These are phyloP conservation scores for Eremophila alpestris DNA, from an alignment of 2,797 vertebrate species.

Conservation along the genomic window DNA sequence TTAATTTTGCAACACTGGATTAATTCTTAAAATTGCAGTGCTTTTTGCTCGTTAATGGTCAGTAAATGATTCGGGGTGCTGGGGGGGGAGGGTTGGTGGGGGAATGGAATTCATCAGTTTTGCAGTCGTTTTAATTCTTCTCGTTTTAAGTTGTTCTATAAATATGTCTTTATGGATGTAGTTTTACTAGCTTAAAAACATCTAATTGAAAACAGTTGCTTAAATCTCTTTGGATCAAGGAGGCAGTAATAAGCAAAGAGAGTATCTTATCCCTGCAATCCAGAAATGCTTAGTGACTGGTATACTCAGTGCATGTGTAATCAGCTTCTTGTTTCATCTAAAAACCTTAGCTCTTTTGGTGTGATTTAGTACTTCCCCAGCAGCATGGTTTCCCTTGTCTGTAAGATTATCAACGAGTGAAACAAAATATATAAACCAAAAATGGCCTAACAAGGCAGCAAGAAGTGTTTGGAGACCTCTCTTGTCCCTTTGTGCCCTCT, in stretches of 20 bases:
- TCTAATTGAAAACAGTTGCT: slow-evolving; percentile 84
- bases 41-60: slow-evolving; percentile 67
- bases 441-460: background rate
- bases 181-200: slow-evolving; percentile 81
- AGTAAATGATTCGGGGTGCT: slow-evolving; percentile 41
- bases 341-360: slow-evolving; percentile 61
- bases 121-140: slow-evolving; percentile 72
- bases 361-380: slow-evolving; percentile 48
- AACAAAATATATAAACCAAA: slow-evolving; percentile 2
- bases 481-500: background rate
- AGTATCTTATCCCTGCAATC: slow-evolving; percentile 79
- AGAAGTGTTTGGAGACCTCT: background rate
- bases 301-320: slow-evolving; percentile 64
- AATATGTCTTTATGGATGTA: slow-evolving; percentile 78
- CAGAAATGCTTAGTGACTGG: slow-evolving; percentile 67
- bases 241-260: slow-evolving; percentile 75
- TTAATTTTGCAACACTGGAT: slow-evolving; percentile 73
- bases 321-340: slow-evolving; percentile 68
- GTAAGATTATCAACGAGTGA: background rate
- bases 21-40: slow-evolving; percentile 72
- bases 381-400: slow-evolving; percentile 27
- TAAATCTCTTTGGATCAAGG: slow-evolving; percentile 81
- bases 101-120: slow-evolving; percentile 68
- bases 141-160: slow-evolving; percentile 78
- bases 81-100: background rate